These are phyloP conservation scores for Amblyopsis hoosieri DNA, from an alignment of 2,797 vertebrate genomes.

Conservation along the genomic window DNA sequence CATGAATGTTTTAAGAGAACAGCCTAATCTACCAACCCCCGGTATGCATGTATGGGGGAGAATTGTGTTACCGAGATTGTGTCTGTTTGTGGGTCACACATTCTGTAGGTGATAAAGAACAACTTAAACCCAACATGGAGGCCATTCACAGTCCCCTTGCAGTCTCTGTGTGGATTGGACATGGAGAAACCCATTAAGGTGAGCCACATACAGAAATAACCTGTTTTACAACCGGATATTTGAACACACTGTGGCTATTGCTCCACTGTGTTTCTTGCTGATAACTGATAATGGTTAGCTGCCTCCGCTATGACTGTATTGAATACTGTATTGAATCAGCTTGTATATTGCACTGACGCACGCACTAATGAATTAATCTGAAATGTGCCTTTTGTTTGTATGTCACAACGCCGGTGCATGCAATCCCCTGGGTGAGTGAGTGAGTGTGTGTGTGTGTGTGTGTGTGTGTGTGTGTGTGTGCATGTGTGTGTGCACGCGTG, in stretches of 20 bases:
- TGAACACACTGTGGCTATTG: too few species aligned
- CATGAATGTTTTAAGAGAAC: too few species aligned
- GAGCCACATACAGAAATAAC: neutral
- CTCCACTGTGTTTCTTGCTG: neutral
- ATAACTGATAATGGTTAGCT: neutral
- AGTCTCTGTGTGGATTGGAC: slow-evolving; percentile 89
- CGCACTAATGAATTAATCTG: slow-evolving; percentile 40
- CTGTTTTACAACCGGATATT: neutral
- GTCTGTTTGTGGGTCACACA: neutral
- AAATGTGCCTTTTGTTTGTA: slow-evolving; percentile 34
- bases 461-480: too few species aligned
- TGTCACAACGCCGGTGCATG: slow-evolving; percentile 26
- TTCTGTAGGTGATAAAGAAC: slow-evolving; percentile 85
- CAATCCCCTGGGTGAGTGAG: slow-evolving; percentile 15
- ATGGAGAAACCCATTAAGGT: slow-evolving; percentile 85
- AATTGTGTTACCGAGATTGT: neutral
- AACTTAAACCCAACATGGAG: slow-evolving; percentile 93
- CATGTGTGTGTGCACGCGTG: too few species aligned
- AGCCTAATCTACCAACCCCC: too few species aligned
- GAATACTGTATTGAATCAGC: too few species aligned
- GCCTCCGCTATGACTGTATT: neutral
- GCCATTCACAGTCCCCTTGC: slow-evolving; percentile 89
- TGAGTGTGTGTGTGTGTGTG: too few species aligned
- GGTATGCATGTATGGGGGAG: too few species aligned
- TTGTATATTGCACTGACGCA: slow-evolving; percentile 14